Conservation (phyloP, 2,888 invertebrate genomes). For the Eupithecia abbreviata region DNA sequence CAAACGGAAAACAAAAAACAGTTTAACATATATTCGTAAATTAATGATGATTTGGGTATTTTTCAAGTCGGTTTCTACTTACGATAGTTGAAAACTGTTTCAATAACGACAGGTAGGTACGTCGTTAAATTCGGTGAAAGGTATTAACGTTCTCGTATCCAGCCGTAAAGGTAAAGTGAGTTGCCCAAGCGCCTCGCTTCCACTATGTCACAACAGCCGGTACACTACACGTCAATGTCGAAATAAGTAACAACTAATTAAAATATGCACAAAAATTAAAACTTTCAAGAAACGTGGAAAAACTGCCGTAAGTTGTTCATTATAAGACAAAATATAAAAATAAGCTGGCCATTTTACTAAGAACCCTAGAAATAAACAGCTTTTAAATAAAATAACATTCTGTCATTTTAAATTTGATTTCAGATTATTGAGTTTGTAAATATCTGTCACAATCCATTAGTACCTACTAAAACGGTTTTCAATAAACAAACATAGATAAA, state of each 20-base stretch:
- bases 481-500: background rate
- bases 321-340: background rate
- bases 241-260: constrained; percentile 5
- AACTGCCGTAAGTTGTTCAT: background rate
- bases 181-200: constrained; percentile 32
- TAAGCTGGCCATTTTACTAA: background rate
- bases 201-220: constrained; percentile 34
- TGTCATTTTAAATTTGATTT: no score
- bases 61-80: background rate
- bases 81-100: constrained; percentile 8
- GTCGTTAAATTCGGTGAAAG: constrained; percentile 40
- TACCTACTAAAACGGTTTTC: background rate
- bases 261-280: background rate
- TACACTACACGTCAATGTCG: constrained; percentile 17
- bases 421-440: background rate
- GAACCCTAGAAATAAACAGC: no score
- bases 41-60: background rate
- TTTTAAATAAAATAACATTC: no score
- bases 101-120: constrained; percentile 18
- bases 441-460: background rate
- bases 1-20: no score
- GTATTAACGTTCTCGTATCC: constrained; percentile 15
- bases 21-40: background rate
- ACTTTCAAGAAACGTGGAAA: background rate
- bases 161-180: constrained; percentile 28